Evolutionary conservation across 30 jellyfish, hydroid and myxozoan species (phyloP).

Genomic region (Catostylus mosaicus): DNA sequence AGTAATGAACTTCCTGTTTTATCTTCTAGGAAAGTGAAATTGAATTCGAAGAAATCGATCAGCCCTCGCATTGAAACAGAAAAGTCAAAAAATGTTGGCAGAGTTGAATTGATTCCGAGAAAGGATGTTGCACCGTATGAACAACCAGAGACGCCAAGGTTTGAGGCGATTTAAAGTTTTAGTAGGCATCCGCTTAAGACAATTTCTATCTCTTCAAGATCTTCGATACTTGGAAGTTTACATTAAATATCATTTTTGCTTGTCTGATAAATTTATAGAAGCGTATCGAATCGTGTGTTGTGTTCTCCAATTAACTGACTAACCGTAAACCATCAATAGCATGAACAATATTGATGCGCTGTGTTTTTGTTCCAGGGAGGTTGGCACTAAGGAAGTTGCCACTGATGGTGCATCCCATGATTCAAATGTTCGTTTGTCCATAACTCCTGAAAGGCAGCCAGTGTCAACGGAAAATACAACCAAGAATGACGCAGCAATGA

Average conservation of each 20-base stretch:
- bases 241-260: too few species aligned
- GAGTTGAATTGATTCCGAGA: conserved; percentile 16
- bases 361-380: neutral
- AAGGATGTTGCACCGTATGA: conserved; percentile 8
- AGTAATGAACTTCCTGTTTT: too few species aligned
- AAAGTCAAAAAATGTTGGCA: neutral
- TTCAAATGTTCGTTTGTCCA: conserved; percentile 40
- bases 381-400: neutral
- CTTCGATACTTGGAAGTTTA: too few species aligned
- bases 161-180: too few species aligned
- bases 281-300: too few species aligned
- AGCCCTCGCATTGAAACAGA: conserved; percentile 6
- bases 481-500: conserved; percentile 2
- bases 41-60: neutral
- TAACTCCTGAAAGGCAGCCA: conserved; percentile 44
- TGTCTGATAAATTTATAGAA: too few species aligned
- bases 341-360: neutral
- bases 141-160: conserved; percentile 59
- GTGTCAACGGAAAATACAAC: conserved; percentile 5
- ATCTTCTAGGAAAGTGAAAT: conserved; percentile 1
- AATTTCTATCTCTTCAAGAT: too few species aligned
- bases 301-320: too few species aligned
- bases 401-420: neutral
- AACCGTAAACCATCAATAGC: too few species aligned
- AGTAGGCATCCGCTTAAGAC: too few species aligned